Base-by-base conservation (phyloP, 2,797 vertebrate genomes). In the Prionace glauca region DNA sequence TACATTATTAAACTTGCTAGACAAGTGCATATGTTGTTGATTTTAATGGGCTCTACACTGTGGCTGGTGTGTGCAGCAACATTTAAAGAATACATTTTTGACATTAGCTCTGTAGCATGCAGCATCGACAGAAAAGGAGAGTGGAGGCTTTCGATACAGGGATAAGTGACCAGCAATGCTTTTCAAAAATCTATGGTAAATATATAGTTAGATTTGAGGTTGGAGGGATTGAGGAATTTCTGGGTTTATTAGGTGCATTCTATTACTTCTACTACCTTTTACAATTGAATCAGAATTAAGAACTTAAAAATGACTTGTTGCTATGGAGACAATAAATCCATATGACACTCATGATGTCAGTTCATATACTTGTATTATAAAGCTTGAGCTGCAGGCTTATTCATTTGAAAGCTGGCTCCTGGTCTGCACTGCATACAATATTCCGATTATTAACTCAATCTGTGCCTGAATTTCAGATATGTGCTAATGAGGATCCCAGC, bases 321-420 rank as follows among this genome's bases (percentile, higher is more conserved):
- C 65, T 92, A 92, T 92, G n/a, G 90, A 67, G 22, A 92, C 62
- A 67, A 92, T 67, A 67, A 92, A 92, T 92, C 62, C n/a, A 67
- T 14, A 67, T 24, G n/a, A 67, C 67, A 41, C 90, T 67, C 90
- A 92, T 67, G 9, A 67, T 92, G 29, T 92, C 36, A 41, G 36
- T 92, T 92, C n/a, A 20, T 67, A 67, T 67, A 67, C 56, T 65
- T 36, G 62, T 11, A 67, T 92, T 22, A 36, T 67, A 92, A 36
- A 84, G 62, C 90, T 69, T 41, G 32, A 92, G 5, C 62, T 67
- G 18, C 60, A 67, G 90, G 2, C 7, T 92, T 92, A 18, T 67
- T 67, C 7, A 36, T 67, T 92, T 92, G 32, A 92, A 92, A 67
- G 20, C 62, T 67, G n/a, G 16, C 62, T 67, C 18, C 36, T 16